Conservation (phyloP, 2,888 invertebrate species). For the Cheilosia grossa region DNA sequence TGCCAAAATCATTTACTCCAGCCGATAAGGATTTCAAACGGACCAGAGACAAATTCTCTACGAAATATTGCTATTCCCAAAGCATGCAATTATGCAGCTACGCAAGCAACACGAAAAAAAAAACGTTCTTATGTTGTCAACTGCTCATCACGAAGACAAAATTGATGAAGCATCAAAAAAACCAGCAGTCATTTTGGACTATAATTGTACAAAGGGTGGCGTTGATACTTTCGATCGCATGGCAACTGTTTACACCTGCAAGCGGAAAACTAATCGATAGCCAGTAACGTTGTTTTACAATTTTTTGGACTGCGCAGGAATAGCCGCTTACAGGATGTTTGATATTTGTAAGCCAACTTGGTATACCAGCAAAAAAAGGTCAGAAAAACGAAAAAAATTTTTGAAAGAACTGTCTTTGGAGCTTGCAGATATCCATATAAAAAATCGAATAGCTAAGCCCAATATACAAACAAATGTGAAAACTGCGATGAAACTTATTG, state of each 20-base stretch:
- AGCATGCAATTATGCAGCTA: slow-evolving; percentile 20
- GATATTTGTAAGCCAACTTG: slow-evolving; percentile 20
- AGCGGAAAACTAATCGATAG: slow-evolving; percentile 42
- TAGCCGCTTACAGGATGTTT: slow-evolving; percentile 23
- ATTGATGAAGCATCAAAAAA: slow-evolving; percentile 1
- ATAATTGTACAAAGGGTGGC: slow-evolving; percentile 25
- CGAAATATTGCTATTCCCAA: slow-evolving; percentile 21
- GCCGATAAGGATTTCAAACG: slow-evolving; percentile 12
- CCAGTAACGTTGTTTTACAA: slow-evolving; percentile 39
- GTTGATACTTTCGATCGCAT: slow-evolving; percentile 30
- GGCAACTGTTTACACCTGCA: slow-evolving; percentile 31
- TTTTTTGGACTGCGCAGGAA: slow-evolving; percentile 26
- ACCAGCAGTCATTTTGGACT: slow-evolving; percentile 22
- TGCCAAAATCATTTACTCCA: slow-evolving; percentile 37
- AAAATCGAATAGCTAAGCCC: slow-evolving; percentile 3
- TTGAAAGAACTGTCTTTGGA: slow-evolving; percentile 9
- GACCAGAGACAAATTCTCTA: slow-evolving; percentile 21
- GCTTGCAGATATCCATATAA: slow-evolving; percentile 1
- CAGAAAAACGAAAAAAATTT: background rate
- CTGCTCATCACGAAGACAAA: too few relatives aligned
- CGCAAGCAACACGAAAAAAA: background rate
- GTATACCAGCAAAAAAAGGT: slow-evolving; percentile 19
- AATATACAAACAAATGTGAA: slow-evolving; percentile 6
- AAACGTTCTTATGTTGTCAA: too few relatives aligned
- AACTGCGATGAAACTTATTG: slow-evolving; percentile 14